A percentile compares a stretch with the other conserved stretches of the same genome.
Conservation (phyloP, 2,797 vertebrate genomes). For the Geotrypetes seraphini region DNA sequence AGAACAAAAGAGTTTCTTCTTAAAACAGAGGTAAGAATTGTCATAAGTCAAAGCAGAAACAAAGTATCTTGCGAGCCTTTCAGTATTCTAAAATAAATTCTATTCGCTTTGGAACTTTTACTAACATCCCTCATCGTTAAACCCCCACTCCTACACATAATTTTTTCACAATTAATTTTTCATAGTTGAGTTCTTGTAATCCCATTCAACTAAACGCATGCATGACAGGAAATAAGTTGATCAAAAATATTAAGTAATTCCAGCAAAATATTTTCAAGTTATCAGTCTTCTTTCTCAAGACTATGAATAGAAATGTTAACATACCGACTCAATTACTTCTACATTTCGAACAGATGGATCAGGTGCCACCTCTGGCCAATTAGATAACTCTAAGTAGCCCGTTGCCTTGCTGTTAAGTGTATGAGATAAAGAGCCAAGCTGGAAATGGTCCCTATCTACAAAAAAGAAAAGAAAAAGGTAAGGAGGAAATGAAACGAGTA, state of each 20-base stretch:
- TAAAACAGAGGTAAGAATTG: too few relatives aligned
- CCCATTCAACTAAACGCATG: too few relatives aligned
- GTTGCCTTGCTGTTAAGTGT: slow-evolving; percentile 74
- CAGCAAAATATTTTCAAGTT: slow-evolving; percentile 7
- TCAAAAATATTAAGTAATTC: slow-evolving; percentile 3
- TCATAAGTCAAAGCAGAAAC: too few relatives aligned
- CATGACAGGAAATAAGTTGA: rapidly evolving
- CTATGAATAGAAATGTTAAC: slow-evolving; percentile 34
- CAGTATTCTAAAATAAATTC: too few relatives aligned
- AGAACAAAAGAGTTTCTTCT: too few relatives aligned
- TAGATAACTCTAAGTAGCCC: slow-evolving; percentile 86
- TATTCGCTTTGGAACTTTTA: too few relatives aligned
- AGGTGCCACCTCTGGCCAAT: slow-evolving; percentile 84
- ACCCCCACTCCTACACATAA: too few relatives aligned
- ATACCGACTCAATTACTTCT: slow-evolving; percentile 75
- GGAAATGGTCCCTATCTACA: slow-evolving; percentile 90
- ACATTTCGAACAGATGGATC: slow-evolving; percentile 88
- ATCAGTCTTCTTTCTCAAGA: slow-evolving; percentile 4
- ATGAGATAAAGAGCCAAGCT: slow-evolving; percentile 92
- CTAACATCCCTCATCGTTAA: too few relatives aligned
- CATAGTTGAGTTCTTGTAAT: too few relatives aligned
- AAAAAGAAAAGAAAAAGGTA: slow-evolving; percentile 29
- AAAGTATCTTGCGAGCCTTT: too few relatives aligned
- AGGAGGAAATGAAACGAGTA: slow-evolving; percentile 23
- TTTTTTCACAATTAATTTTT: too few relatives aligned